A percentile compares a stretch with the other conserved stretches of the same genome.
phyloP scores from a whole-genome alignment of 1,140 invertebrate genomes.

The Polypedilum vanderplanki region DNA sequence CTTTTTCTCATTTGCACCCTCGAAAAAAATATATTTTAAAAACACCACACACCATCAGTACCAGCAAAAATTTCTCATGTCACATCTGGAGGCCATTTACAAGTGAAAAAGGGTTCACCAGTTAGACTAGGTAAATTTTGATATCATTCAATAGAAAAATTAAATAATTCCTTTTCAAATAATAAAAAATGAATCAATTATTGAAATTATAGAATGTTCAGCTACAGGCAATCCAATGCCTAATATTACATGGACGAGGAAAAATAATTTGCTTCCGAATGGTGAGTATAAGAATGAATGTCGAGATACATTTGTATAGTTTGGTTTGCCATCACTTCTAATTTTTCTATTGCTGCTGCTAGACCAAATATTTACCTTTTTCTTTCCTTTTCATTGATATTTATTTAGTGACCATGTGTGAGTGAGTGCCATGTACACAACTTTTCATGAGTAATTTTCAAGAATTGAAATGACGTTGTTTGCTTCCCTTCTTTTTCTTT shows the following conservation, averaged over 20 bases:
- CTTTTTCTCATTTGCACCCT: background rate
- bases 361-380: background rate
- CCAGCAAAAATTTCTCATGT: slow-evolving; percentile 47
- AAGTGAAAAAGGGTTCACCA: slow-evolving; percentile 50
- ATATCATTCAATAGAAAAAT: too few relatives aligned
- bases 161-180: too few relatives aligned
- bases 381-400: background rate
- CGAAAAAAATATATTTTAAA: background rate
- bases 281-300: slow-evolving; percentile 35
- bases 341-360: background rate
- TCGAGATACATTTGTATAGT: background rate
- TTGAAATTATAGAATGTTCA: slow-evolving; percentile 50
- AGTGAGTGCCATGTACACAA: background rate
- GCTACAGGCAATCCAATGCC: slow-evolving; percentile 53
- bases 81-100: slow-evolving; percentile 45
- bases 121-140: too few relatives aligned
- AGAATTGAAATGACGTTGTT: background rate
- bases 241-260: slow-evolving; percentile 51
- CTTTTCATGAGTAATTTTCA: background rate
- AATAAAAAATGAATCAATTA: too few relatives aligned
- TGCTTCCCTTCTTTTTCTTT: background rate
- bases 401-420: slow-evolving; percentile 11
- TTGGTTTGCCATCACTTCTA: background rate
- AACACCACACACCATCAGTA: slow-evolving; percentile 37
- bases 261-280: slow-evolving; percentile 48